Evolutionary conservation across 2,888 invertebrate genomes (phyloP), one percentile per base, ranked within the genome.

Genomic region (Boloria selene): DNA sequence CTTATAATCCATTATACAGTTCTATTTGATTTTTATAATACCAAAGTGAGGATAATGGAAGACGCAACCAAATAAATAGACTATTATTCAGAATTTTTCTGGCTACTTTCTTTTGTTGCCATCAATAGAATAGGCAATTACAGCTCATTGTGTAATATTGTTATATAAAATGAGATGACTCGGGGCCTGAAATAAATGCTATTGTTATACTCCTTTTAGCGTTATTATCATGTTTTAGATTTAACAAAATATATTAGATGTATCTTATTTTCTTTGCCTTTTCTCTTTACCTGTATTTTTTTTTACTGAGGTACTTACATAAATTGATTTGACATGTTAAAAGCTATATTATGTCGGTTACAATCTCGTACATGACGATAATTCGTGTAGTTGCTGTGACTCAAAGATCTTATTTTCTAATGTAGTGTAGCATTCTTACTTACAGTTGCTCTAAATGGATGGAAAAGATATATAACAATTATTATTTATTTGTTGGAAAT

Each of bases 51-150:
- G 56, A 56, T 55, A 42, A 49, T 18, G 22, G 22, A 63, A 44
- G 14, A 50, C 44, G 13, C 18, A 22, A 3, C 18, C 49, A 22
- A 63, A 50, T 55, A 63, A 14, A n/a, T n/a, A 58, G 47, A 42
- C 55, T 42, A 49, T 63, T 50, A 63, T 38, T 7, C 22, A 18
- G 4, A 22, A 49, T 63, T 50, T 42, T 56, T 47, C 49, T 50
- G 44, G 64, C 56, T 44, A 53, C 38, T 50, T 55, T 56, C 49
- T 61, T 56, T 68, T 68, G 66, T 64, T 51, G 17, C 18, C 22
- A 65, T 44, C 49, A 22, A n/a, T 65, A 44, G 47, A 55, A 58
- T 61, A 42, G 53, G 61, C 68, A 68, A 68, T 68, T 68, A 68
- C 61, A 26, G 56, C 49, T 53, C 51, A 59, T 59, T 56, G 56